Evolutionary conservation across 2,113 vertebrate species (phyloP), one percentile per base, ranked within the genome.

Genomic region (Clupea harengus): DNA sequence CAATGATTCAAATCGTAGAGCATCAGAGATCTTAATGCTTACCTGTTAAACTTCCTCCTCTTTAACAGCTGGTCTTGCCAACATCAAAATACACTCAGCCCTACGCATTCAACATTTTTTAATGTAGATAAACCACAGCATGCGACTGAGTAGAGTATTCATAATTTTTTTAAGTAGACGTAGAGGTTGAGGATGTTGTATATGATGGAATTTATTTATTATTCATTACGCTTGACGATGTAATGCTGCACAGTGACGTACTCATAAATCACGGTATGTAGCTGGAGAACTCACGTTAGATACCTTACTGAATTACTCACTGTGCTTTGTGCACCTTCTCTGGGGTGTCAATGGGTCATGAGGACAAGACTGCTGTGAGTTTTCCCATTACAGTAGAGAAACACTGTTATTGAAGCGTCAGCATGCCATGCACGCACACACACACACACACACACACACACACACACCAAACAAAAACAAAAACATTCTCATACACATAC

Each of bases 161-260:
- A 67, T 67, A 4, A 67, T 67, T 67, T 25, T 67, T 67, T 9
- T 10, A 28, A 67, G 64, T 7, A 39, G 39, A 39, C n/a, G n/a
- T n/a, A 32, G 25, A 72, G 15, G 67, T 32, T 39, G 86, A 67
- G 60, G 60, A 78, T n/a, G 25, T 78, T 45, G 8, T 0, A 32
- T 83, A 11, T 81, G 84, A 54, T 85, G 82, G 87, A 89, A 86
- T 90, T 88, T 87, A 84, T 75, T 86, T 89, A 50, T 32, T 1
- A 20, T 85, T 75, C 28, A 75, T 75, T 75, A 39, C 10, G 67
- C 67, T 39, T 75, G 67, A 45, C 52, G 39, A 32, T 44, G 54
- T 22, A 44, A 44, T 22, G 44, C 20, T 83, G 49, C 52, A n/a
- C 25, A 3, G 17, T 64, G 54, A 45, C 39, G 45, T 45, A 83